Evolutionary conservation across 2,888 invertebrate genomes (phyloP), one percentile per base, ranked within the genome.

Genomic region (Alentia gelatinosa): DNA sequence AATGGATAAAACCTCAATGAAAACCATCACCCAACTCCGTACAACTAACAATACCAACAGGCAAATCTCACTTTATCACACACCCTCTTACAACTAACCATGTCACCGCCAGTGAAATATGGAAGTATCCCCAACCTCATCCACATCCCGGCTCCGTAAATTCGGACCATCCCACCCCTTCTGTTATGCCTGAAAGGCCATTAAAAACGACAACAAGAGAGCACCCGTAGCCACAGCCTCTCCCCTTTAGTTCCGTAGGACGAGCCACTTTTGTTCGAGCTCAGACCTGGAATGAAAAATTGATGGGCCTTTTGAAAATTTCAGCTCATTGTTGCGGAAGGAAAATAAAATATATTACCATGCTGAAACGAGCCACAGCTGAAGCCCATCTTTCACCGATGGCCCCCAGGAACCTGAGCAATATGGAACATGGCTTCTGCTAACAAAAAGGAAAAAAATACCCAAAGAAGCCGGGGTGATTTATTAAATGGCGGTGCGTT

Each of bases 361-460:
- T 47, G 47, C n/a, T 42, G 86, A 86, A 86, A 86, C 47, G 86
- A 47, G 86, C 33, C 33, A 47, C 86, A 86, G 86, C 86, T 86
- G 86, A 86, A 42, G 50, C 26, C 47, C 50, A 86, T 86, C 86
- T 23, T 19, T 86, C 86, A 86, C 35, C 35, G 47, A 86, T 30
- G 30, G 42, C 47, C 47, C n/a, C 47, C 42, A n/a, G 86, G 86
- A 33, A 33, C 86, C 47, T 1, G 42, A 26, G 47, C 86, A 86
- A 47, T 47, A 86, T 86, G 86, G 86, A 86, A 26, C 86, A 86
- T 86, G 86, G 86, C 86, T 86, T 86, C 26, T 42, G 86, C 86
- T 86, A 86, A 86, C 86, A 86, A 86, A 86, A 86, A 40, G 7
- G 26, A n/a, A 56, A n/a, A 56, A 56, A n/a, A 56, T n/a, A n/a